A percentile compares a stretch with the other conserved stretches of the same genome.
Conservation (phyloP, 2,888 invertebrate genomes). For the Stomorhina lunata region DNA sequence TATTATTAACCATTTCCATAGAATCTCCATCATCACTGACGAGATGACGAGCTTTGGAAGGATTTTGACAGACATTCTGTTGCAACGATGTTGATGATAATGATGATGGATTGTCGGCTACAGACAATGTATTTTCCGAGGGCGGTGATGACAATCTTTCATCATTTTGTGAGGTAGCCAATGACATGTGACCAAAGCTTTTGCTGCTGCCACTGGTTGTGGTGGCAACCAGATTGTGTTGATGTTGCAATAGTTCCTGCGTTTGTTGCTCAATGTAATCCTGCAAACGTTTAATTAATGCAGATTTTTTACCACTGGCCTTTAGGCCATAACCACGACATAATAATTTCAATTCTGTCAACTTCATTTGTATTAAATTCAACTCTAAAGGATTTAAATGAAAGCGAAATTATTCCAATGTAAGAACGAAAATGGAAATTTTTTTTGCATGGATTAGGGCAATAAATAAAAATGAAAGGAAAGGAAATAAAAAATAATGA, state of each 20-base stretch:
- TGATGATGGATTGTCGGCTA: background rate
- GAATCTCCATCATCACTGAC: background rate
- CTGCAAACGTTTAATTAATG: slow-evolving; percentile 72
- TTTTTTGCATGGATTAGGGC: too few species aligned
- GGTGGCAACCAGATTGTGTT: slow-evolving; percentile 38
- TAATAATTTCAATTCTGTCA: slow-evolving; percentile 70
- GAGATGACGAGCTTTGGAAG: background rate
- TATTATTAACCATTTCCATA: background rate
- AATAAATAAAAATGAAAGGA: too few species aligned
- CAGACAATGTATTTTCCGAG: background rate
- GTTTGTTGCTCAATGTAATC: slow-evolving; percentile 52
- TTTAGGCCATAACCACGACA: slow-evolving; percentile 71
- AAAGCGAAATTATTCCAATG: background rate
- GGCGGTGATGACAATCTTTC: slow-evolving; percentile 2
- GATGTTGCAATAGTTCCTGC: slow-evolving; percentile 4
- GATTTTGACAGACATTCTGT: background rate
- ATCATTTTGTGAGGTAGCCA: slow-evolving; percentile 22
- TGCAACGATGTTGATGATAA: background rate
- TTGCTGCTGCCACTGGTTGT: slow-evolving; percentile 22
- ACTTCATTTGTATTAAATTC: slow-evolving; percentile 67
- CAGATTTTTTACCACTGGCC: slow-evolving; percentile 71
- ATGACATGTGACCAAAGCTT: background rate
- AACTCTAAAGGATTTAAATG: slow-evolving; percentile 20
- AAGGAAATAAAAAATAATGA: too few species aligned
- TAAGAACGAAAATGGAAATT: background rate